phyloP scores from a whole-genome alignment of 2,888 invertebrate genomes.

The Dilophus febrilis region DNA sequence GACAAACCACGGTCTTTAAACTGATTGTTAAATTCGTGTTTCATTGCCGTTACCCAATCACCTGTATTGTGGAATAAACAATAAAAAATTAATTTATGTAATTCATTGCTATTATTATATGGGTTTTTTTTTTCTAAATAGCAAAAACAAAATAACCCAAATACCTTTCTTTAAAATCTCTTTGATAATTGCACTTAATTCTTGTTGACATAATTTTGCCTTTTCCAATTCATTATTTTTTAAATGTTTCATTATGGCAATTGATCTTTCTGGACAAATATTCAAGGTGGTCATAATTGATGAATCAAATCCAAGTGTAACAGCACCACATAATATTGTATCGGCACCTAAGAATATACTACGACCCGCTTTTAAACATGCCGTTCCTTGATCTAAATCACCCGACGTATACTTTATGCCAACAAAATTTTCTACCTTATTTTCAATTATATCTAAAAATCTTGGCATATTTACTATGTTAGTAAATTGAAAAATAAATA shows the following conservation, averaged over 20 bases:
- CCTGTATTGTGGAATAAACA: background rate
- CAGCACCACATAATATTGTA: conserved; percentile 42
- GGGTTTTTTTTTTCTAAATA: no score
- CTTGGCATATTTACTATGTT: conserved; percentile 50
- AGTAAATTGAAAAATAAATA: no score
- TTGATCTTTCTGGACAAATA: conserved; percentile 40
- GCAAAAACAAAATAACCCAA: no score
- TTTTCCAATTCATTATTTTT: conserved; percentile 15
- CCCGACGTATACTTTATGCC: conserved; percentile 72
- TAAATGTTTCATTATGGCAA: conserved; percentile 37
- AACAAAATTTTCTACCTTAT: conserved; percentile 50
- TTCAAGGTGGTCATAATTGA: conserved; percentile 54
- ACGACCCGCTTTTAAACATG: conserved; percentile 36
- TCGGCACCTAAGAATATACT: conserved; percentile 51
- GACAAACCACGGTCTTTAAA: conserved; percentile 34
- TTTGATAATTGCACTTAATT: background rate
- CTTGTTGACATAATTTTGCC: background rate
- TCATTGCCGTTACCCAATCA: conserved; percentile 7
- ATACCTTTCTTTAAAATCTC: background rate
- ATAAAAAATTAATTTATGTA: background rate
- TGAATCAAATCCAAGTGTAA: conserved; percentile 50
- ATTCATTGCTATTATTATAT: no score
- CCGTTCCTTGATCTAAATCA: conserved; percentile 48
- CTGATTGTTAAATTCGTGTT: conserved; percentile 20
- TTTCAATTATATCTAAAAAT: conserved; percentile 43